phyloP scores from a whole-genome alignment of 2,113 vertebrate species.

The Pongo pygmaeus region DNA sequence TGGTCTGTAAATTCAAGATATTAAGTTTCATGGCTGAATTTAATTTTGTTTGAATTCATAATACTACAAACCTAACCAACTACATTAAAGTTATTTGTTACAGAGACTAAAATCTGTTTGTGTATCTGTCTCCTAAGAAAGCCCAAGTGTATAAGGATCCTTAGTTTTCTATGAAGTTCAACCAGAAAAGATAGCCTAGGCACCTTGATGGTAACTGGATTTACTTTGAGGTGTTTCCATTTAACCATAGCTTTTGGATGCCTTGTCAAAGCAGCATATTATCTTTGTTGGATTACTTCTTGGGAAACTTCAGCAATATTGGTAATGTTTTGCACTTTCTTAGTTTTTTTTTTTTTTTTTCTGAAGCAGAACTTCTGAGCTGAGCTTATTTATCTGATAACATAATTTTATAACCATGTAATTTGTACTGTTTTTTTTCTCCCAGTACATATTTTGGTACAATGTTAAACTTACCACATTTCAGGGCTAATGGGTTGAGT shows the following conservation, averaged over 20 bases:
- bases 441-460: neutral
- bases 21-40: slow-evolving; percentile 51
- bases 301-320: neutral
- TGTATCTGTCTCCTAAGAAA: neutral
- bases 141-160: neutral
- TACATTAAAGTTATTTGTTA: slow-evolving; percentile 39
- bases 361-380: neutral
- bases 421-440: neutral
- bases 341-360: neutral
- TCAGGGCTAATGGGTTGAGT: neutral
- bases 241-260: neutral
- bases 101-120: slow-evolving; percentile 56
- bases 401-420: neutral
- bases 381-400: slow-evolving; percentile 27
- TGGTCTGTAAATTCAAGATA: slow-evolving; percentile 40
- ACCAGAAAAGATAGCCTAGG: neutral
- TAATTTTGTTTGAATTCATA: slow-evolving; percentile 61
- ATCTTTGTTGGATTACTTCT: neutral
- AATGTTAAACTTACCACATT: neutral
- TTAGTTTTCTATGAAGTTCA: slow-evolving; percentile 36
- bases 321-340: slow-evolving; percentile 10
- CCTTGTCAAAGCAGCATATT: neutral
- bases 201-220: neutral
- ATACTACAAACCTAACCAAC: neutral
- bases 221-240: neutral